Evolutionary conservation across 2,113 vertebrate genomes (phyloP).

Genomic region (Alosa alosa): DNA sequence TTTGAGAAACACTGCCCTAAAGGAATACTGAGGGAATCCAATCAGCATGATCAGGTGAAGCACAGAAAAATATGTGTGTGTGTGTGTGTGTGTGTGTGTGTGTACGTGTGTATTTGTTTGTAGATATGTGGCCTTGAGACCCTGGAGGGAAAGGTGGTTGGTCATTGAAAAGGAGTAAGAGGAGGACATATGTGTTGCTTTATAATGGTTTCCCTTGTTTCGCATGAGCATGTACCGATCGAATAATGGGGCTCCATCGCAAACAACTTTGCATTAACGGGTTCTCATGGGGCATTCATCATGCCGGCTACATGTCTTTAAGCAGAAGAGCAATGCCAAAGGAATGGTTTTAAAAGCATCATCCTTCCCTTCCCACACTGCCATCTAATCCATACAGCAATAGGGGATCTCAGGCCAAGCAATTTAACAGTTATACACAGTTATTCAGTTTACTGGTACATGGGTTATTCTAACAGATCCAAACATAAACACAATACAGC

Average conservation of each 20-base stretch:
- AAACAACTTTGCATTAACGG: background rate
- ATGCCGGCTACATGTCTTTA: background rate
- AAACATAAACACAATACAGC: background rate
- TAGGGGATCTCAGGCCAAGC: background rate
- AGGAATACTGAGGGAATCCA: constrained; percentile 28
- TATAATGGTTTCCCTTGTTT: background rate
- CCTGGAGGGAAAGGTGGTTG: background rate
- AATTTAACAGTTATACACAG: background rate
- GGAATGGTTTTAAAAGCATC: background rate
- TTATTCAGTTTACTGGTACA: too few relatives aligned
- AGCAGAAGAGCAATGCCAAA: background rate
- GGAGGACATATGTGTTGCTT: background rate
- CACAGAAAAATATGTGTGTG: background rate
- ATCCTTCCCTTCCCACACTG: background rate
- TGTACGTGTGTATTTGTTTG: constrained; percentile 15
- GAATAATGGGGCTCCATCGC: background rate
- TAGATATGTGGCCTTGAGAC: background rate
- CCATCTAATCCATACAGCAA: background rate
- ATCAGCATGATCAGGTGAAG: constrained; percentile 25
- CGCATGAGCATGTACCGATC: background rate
- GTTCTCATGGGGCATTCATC: background rate
- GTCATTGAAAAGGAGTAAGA: background rate
- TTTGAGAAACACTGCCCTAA: constrained; percentile 19
- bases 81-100: constrained; percentile 16
- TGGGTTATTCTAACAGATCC: background rate